Conservation (phyloP, 2,888 invertebrate genomes). For the Incurvaria masculella region DNA sequence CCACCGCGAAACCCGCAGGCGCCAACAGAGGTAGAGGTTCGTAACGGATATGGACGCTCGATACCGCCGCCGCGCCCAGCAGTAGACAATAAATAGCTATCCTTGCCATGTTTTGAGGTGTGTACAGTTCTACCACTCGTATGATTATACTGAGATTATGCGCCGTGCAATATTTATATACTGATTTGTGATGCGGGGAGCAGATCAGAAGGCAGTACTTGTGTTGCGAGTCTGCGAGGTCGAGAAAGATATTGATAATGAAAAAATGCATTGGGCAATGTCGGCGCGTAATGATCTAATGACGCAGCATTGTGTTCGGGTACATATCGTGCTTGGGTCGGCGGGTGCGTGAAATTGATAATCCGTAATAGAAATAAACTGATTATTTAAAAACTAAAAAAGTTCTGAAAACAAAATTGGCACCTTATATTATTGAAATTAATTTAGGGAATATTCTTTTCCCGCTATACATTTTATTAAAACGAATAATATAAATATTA, state of each 20-base stretch:
- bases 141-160: not conserved
- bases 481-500: too few relatives aligned
- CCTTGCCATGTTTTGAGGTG: not conserved
- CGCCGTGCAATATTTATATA: not conserved
- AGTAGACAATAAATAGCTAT: not conserved
- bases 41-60: not conserved
- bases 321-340: not conserved
- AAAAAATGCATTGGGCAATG: conserved; percentile 37
- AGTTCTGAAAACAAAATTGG: too few relatives aligned
- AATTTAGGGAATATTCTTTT: too few relatives aligned
- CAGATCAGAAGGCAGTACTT: not conserved
- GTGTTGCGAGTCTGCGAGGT: not conserved
- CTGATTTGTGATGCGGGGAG: not conserved
- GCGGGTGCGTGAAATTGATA: not conserved
- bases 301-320: not conserved
- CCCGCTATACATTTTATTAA: too few relatives aligned
- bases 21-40: not conserved
- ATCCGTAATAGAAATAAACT: too few relatives aligned
- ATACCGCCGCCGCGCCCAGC: not conserved
- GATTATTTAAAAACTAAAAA: too few relatives aligned
- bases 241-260: conserved; percentile 41
- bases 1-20: conserved; percentile 20
- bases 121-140: not conserved
- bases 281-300: not conserved
- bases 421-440: too few relatives aligned